Evolutionary conservation across 2,797 vertebrate species (phyloP).

Genomic region (Acanthiza pusilla): DNA sequence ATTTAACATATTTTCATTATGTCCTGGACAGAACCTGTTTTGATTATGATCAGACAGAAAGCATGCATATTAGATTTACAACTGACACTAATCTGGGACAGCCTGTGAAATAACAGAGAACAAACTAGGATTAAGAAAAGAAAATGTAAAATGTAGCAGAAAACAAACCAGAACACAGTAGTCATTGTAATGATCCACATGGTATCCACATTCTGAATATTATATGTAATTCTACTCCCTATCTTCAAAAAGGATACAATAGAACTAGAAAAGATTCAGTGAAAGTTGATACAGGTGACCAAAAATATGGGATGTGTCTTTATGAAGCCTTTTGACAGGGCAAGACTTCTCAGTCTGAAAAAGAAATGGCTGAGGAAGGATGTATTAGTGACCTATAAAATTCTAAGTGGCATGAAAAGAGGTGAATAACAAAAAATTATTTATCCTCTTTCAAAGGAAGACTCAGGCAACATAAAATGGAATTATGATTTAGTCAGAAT

Average conservation of each 20-base stretch:
- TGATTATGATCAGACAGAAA: neutral
- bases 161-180: neutral
- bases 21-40: neutral
- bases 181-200: neutral
- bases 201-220: neutral
- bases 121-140: neutral
- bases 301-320: neutral
- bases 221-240: neutral
- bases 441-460: neutral
- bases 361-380: neutral
- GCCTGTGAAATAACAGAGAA: neutral
- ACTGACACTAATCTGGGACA: neutral
- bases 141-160: neutral
- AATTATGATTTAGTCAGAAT: neutral
- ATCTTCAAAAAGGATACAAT: neutral
- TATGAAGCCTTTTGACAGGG: neutral
- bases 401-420: neutral
- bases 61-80: neutral
- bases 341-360: neutral
- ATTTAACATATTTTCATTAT: neutral
- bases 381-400: neutral
- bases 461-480: neutral
- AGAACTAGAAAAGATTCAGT: neutral
- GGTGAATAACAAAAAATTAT: neutral
- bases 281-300: neutral